phyloP scores from a whole-genome alignment of 2,888 invertebrate species.

The Prenolepis imparis region DNA sequence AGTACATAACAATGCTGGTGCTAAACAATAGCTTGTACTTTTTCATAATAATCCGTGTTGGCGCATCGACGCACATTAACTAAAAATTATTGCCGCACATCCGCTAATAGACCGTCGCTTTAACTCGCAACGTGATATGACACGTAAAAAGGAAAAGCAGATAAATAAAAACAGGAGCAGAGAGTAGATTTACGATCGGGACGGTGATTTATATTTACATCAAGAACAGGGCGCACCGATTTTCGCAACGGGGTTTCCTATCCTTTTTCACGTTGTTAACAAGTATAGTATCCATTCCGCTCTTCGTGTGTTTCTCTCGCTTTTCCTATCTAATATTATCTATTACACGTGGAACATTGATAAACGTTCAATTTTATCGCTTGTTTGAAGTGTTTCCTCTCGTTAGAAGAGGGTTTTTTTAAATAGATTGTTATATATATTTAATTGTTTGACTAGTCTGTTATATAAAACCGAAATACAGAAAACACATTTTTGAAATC shows the following conservation, averaged over 20 bases:
- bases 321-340: conserved; percentile 32
- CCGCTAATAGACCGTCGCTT: conserved; percentile 8
- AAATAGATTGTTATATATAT: neutral
- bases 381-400: neutral
- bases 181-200: conserved; percentile 34
- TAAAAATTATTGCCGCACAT: conserved; percentile 33
- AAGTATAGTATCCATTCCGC: neutral
- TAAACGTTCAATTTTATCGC: neutral
- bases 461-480: conserved; percentile 14
- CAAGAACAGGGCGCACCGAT: conserved; percentile 27
- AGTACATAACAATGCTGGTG: neutral
- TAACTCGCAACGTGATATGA: conserved; percentile 20
- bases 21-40: conserved; percentile 32
- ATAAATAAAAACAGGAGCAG: conserved; percentile 47
- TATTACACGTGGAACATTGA: neutral
- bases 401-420: neutral
- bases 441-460: conserved; percentile 1
- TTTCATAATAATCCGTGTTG: conserved; percentile 9
- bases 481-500: conserved; percentile 13
- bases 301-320: neutral
- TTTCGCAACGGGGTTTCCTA: conserved; percentile 1
- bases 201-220: conserved; percentile 60
- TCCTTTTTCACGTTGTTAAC: conserved; percentile 31
- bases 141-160: conserved; percentile 25
- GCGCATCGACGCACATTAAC: conserved; percentile 40